These are phyloP conservation scores for Rhyacichthys aspro DNA, from an alignment of 2,797 vertebrate species.

Conservation along the genomic window DNA sequence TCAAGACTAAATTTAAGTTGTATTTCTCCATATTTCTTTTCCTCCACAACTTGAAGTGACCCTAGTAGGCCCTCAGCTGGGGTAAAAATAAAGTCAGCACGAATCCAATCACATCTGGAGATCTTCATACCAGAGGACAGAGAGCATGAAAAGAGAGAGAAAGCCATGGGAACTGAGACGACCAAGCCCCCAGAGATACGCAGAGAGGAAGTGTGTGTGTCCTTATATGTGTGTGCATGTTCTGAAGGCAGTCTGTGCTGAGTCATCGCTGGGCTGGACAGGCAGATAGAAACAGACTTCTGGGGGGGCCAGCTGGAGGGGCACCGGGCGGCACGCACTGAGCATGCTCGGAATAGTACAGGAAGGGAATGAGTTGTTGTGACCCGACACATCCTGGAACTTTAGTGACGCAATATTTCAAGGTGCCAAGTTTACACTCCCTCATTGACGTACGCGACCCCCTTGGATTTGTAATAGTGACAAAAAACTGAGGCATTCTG, in stretches of 20 bases:
- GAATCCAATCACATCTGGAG: constrained; percentile 58
- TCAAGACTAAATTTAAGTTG: constrained; percentile 15
- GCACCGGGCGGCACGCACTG: constrained; percentile 53
- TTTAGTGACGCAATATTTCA: constrained; percentile 71
- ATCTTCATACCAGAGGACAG: constrained; percentile 43
- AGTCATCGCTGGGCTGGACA: constrained; percentile 89
- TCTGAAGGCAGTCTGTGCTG: constrained; percentile 81
- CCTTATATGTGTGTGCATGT: constrained; percentile 33
- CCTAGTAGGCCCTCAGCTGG: constrained; percentile 16
- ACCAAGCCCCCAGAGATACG: constrained; percentile 49
- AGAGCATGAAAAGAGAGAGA: constrained; percentile 57
- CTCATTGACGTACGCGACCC: constrained; percentile 46
- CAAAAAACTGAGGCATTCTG: neutral
- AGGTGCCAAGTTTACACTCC: constrained; percentile 51
- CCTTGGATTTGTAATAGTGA: constrained; percentile 10
- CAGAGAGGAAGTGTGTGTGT: constrained; percentile 74
- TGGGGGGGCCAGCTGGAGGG: constrained; percentile 83
- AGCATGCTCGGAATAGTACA: constrained; percentile 69
- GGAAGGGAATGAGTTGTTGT: constrained; percentile 73
- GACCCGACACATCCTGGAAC: constrained; percentile 68
- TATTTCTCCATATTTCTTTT: constrained; percentile 24
- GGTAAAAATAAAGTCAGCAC: constrained; percentile 49
- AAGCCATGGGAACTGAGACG: constrained; percentile 73
- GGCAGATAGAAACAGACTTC: constrained; percentile 85
- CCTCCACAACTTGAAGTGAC: constrained; percentile 21